phyloP scores from a whole-genome alignment of 2,797 vertebrate species.

The Lagodon rhomboides region DNA sequence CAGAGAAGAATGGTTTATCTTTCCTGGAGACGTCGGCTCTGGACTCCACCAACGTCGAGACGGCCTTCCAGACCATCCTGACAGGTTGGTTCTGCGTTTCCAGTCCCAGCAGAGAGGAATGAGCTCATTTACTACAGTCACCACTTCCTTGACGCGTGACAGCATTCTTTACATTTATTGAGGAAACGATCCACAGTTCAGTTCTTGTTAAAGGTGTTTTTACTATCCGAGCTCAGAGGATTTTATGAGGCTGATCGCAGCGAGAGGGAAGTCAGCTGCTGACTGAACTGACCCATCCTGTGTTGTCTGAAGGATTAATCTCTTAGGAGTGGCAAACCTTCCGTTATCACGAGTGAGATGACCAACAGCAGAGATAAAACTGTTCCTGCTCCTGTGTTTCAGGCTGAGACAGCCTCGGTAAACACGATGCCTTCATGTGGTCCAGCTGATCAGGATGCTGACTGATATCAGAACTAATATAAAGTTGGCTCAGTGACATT shows the following conservation, averaged over 20 bases:
- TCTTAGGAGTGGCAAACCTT: slow-evolving; percentile 2
- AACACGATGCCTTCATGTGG: not conserved
- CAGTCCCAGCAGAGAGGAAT: not conserved
- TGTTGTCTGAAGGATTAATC: not conserved
- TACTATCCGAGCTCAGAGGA: not conserved
- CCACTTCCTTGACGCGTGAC: not conserved
- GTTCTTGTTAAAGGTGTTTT: not conserved
- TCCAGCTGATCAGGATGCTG: no score
- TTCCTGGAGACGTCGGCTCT: slow-evolving; percentile 96
- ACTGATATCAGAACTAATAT: not conserved
- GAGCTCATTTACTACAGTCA: not conserved
- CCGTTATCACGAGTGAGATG: not conserved
- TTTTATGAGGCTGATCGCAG: slow-evolving; percentile 13
- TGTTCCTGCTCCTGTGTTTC: not conserved
- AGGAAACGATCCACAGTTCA: slow-evolving; percentile 1
- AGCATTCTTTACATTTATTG: not conserved
- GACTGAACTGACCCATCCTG: not conserved
- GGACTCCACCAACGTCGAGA: slow-evolving; percentile 96
- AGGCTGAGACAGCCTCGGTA: no score
- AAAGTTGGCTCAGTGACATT: not conserved
- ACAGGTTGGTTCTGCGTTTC: slow-evolving; percentile 84
- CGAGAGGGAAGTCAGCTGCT: not conserved
- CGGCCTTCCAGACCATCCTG: slow-evolving; percentile 95
- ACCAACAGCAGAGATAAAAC: not conserved
- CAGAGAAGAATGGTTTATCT: slow-evolving; percentile 95